Evolutionary conservation across 2,797 vertebrate species (phyloP).

Genomic region (Perodicticus potto): DNA sequence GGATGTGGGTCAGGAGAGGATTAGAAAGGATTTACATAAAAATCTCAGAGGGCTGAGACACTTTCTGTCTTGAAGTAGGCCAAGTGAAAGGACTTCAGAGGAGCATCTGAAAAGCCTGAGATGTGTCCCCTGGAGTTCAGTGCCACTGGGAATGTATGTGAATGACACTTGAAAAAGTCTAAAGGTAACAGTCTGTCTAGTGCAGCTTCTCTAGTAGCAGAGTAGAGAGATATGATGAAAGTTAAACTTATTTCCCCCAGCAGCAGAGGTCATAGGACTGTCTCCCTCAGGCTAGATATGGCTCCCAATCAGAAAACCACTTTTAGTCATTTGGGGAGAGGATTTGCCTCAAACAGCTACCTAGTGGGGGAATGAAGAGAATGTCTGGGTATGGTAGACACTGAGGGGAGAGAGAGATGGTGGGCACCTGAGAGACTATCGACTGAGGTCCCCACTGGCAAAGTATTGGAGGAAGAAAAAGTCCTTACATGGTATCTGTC

Average conservation of each 20-base stretch:
- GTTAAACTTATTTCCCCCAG: neutral
- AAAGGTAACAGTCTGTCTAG: neutral
- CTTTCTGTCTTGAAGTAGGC: neutral
- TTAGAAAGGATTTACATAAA: neutral
- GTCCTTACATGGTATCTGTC: neutral
- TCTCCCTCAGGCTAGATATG: neutral
- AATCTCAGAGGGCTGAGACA: neutral
- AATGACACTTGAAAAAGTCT: neutral
- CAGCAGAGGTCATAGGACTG: neutral
- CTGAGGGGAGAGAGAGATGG: neutral
- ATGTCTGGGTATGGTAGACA: neutral
- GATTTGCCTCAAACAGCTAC: neutral
- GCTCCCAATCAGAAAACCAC: neutral
- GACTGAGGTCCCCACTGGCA: neutral
- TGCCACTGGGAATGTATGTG: neutral
- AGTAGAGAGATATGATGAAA: neutral
- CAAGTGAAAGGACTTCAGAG: neutral
- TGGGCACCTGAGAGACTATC: neutral
- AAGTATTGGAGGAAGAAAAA: neutral
- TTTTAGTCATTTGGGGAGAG: neutral
- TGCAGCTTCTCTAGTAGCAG: neutral
- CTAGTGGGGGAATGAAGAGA: neutral
- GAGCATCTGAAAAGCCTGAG: neutral
- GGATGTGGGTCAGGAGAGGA: neutral
- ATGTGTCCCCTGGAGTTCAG: neutral